phyloP scores from a whole-genome alignment of 2,888 invertebrate genomes.

The Pachycephus smyrnensis region DNA sequence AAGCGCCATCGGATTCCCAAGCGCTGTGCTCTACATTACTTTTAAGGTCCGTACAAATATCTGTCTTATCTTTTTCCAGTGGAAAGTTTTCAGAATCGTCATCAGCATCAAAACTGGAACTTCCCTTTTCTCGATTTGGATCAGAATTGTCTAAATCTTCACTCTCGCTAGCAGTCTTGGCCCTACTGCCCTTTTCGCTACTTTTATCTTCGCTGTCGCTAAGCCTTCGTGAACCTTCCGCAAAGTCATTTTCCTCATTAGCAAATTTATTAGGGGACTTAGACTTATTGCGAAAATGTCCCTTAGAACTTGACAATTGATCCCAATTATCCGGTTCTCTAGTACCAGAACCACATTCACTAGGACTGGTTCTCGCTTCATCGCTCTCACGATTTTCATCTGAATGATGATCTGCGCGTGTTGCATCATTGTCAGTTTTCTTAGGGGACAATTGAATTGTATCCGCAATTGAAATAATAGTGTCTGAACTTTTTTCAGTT shows the following conservation, averaged over 20 bases:
- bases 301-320: neutral
- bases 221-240: neutral
- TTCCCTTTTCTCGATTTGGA: conserved; percentile 25
- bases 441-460: conserved; percentile 31
- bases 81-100: conserved; percentile 50
- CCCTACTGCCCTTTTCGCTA: neutral
- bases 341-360: conserved; percentile 13
- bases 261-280: conserved; percentile 18
- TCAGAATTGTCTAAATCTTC: conserved; percentile 25
- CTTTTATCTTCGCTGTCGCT: conserved; percentile 12
- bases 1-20: conserved; percentile 64
- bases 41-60: neutral
- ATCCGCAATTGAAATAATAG: conserved; percentile 31
- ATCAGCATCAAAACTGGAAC: conserved; percentile 36
- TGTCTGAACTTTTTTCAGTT: conserved; percentile 37
- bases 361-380: neutral
- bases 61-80: conserved; percentile 45
- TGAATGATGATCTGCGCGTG: neutral
- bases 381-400: neutral
- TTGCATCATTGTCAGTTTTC: conserved; percentile 28
- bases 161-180: neutral
- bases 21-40: conserved; percentile 6
- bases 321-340: neutral
- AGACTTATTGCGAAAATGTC: conserved; percentile 3
- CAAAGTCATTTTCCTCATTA: neutral